Base-by-base conservation (phyloP, 1,140 invertebrate species). In the Akabosia matsudoensis region DNA sequence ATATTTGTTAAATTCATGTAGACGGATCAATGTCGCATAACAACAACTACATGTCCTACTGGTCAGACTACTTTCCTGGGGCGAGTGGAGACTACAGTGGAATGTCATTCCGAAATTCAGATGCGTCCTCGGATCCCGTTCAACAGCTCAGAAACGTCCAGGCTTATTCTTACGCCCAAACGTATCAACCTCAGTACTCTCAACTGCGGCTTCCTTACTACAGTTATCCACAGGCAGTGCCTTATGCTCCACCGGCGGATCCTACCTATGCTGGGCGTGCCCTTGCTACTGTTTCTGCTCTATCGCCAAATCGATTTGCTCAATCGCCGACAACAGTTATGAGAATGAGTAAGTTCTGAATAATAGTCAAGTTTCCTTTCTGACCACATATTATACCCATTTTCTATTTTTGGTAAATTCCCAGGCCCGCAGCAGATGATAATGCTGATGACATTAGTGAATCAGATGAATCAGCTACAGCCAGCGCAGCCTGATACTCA, bases 11-110 rank as follows among this genome's bases (percentile, higher is more conserved):
- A n/a, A n/a, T n/a, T n/a, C 3, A 10, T 56, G n/a, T 3, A 56
- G 10, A 10, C n/a, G 54, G 10, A 24, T 56, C 54, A 56, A 56
- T n/a, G n/a, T n/a, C n/a, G n/a, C n/a, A n/a, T n/a, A 56, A 13
- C 24, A 67, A 1, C 24, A 67, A 67, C 61, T 67, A 67, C 28
- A 28, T 67, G 24, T 67, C 61, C 22, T 67, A 67, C 61, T 67
- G 61, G 61, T 22, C 61, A 10, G 61, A 67, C 10, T 67, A 67
- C 28, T 7, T 31, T 7, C 28, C 24, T 7, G 61, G 28, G 28
- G 61, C 13, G 7, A 30, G 30, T 30, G 7, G 7, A 7, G 61
- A 67, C 30, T 67, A 30, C 61, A 30, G 26, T 67, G 61, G 61
- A 67, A 30, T 67, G 22, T 67, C 3, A 10, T 4, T 24, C 13